phyloP scores from a whole-genome alignment of 2,888 invertebrate species.

The Lochmaea crataegi region DNA sequence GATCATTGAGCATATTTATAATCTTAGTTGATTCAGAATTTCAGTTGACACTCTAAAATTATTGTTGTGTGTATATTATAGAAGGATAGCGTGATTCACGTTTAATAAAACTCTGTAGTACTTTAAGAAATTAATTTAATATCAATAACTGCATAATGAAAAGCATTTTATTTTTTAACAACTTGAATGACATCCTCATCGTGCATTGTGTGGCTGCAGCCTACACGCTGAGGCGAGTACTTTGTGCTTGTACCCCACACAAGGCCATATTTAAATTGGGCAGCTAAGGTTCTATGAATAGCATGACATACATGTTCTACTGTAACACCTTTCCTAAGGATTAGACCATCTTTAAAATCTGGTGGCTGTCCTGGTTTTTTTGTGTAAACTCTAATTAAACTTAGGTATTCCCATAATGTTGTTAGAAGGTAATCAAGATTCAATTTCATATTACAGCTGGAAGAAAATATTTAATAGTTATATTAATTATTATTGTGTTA shows the following conservation, averaged over 20 bases:
- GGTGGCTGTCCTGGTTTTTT: constrained; percentile 98
- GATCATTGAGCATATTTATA: too few species aligned
- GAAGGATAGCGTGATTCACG: too few species aligned
- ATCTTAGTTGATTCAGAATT: too few species aligned
- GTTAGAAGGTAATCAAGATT: constrained; percentile 96
- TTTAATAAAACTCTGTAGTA: too few species aligned
- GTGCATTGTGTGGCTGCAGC: constrained; percentile 87
- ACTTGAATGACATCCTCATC: constrained; percentile 99
- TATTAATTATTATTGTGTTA: background rate
- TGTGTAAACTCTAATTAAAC: constrained; percentile 95
- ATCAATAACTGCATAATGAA: constrained; percentile 31
- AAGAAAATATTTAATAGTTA: constrained; percentile 51
- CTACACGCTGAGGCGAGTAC: constrained; percentile 98
- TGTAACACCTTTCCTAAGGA: constrained; percentile 89
- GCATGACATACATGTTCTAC: constrained; percentile 98
- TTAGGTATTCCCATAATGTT: constrained; percentile 92
- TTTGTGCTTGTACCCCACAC: constrained; percentile 99
- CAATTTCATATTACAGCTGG: constrained; percentile 97
- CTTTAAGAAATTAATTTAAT: background rate
- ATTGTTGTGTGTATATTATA: too few species aligned
- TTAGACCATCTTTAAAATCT: constrained; percentile 95
- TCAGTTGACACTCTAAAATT: too few species aligned
- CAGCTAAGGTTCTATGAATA: constrained; percentile 93
- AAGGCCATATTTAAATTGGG: constrained; percentile 94
- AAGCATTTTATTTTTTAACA: constrained; percentile 84